Conservation (phyloP, 2,888 invertebrate genomes). For the Spialia ferax region DNA sequence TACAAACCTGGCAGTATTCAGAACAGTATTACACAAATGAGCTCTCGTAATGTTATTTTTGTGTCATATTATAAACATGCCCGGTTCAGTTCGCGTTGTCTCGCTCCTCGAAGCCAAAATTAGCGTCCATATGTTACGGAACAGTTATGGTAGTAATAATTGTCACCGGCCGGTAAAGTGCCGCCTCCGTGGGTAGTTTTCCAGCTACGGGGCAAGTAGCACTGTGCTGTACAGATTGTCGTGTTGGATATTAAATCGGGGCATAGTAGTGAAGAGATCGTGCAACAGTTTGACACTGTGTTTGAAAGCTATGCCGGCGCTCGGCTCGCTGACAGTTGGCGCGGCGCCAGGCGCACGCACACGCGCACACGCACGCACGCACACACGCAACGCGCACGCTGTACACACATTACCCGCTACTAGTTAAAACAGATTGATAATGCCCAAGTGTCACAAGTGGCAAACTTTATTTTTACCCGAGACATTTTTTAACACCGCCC, state of each 20-base stretch:
- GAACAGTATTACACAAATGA: conserved; percentile 56
- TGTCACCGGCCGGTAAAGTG: conserved; percentile 54
- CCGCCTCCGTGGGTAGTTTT: conserved; percentile 43
- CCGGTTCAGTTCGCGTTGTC: conserved; percentile 52
- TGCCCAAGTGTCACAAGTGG: conserved; percentile 79
- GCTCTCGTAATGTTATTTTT: conserved; percentile 63
- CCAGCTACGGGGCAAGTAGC: conserved; percentile 39
- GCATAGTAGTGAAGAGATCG: conserved; percentile 23
- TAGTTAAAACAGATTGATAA: conserved; percentile 83
- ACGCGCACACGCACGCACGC: conserved; percentile 39
- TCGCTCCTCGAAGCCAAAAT: conserved; percentile 62
- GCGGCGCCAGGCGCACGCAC: conserved; percentile 49
- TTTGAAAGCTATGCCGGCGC: conserved; percentile 50
- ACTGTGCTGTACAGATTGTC: conserved; percentile 5
- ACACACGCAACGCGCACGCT: neutral
- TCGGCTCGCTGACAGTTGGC: conserved; percentile 57
- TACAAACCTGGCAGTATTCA: conserved; percentile 53
- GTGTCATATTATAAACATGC: conserved; percentile 59
- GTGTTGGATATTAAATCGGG: neutral
- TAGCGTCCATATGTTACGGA: conserved; percentile 64
- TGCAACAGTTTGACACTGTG: conserved; percentile 45
- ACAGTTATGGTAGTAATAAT: conserved; percentile 74
- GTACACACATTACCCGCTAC: conserved; percentile 64
- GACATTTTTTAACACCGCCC: conserved; percentile 60
- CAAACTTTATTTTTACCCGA: conserved; percentile 73